phyloP scores from a whole-genome alignment of 2,113 vertebrate species.

The Chunga burmeisteri region DNA sequence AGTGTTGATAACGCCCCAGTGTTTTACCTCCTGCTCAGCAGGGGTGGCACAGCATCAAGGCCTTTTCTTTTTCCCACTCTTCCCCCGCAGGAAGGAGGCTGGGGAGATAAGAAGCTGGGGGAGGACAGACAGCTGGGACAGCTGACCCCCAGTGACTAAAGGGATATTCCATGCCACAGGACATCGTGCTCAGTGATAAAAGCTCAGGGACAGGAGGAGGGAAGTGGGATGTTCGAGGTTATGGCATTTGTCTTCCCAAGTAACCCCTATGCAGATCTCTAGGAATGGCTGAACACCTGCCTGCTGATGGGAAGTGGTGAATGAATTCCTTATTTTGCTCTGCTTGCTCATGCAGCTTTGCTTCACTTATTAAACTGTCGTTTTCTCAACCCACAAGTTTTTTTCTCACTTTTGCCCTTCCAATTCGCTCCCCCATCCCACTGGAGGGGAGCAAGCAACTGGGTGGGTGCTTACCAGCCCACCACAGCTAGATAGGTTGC shows the following conservation, averaged over 20 bases:
- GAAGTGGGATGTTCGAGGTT: background rate
- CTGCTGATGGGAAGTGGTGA: background rate
- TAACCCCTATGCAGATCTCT: background rate
- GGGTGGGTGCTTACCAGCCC: background rate
- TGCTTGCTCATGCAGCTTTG: background rate
- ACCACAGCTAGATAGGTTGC: background rate
- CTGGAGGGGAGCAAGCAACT: fast-evolving
- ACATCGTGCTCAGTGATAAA: background rate
- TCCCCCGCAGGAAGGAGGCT: fast-evolving
- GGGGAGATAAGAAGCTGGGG: background rate
- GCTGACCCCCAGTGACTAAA: background rate
- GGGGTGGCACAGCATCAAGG: background rate
- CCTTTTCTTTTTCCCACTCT: background rate
- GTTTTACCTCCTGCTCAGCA: background rate
- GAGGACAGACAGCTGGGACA: background rate
- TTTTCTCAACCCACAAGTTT: background rate
- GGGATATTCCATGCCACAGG: background rate
- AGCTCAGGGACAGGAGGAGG: background rate
- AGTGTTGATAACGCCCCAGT: background rate
- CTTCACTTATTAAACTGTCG: background rate
- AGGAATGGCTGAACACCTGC: background rate
- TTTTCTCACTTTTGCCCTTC: background rate
- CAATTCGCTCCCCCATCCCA: background rate
- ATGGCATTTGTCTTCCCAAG: background rate
- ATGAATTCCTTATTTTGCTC: background rate